Evolutionary conservation across 2,797 vertebrate genomes (phyloP).

Genomic region (Catostomus latipinnis): DNA sequence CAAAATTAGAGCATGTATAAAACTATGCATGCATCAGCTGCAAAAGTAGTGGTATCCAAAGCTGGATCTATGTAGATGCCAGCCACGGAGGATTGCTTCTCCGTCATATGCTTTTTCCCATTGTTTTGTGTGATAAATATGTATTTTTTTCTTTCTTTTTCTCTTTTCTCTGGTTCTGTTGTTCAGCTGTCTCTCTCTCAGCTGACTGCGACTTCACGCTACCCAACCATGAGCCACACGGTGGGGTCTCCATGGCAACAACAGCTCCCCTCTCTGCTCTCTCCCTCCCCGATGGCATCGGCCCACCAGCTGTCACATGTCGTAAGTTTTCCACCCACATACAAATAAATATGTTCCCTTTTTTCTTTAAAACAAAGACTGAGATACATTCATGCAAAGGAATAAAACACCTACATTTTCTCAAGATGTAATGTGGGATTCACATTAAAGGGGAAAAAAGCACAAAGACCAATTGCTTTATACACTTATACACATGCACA

Average conservation of each 20-base stretch:
- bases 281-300: conserved; percentile 75
- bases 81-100: conserved; percentile 37
- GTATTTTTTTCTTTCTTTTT: conserved; percentile 35
- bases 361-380: conserved; percentile 38
- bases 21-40: neutral
- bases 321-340: conserved; percentile 77
- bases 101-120: conserved; percentile 25
- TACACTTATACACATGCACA: neutral
- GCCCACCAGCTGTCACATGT: conserved; percentile 78
- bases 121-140: conserved; percentile 48
- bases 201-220: conserved; percentile 78
- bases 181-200: conserved; percentile 90
- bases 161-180: conserved; percentile 26
- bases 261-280: conserved; percentile 69
- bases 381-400: conserved; percentile 29
- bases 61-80: conserved; percentile 37
- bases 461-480: conserved; percentile 4
- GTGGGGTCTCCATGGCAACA: conserved; percentile 68
- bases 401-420: conserved; percentile 44
- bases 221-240: conserved; percentile 71
- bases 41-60: conserved; percentile 8
- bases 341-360: conserved; percentile 27
- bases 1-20: neutral
- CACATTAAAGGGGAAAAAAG: neutral
- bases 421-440: neutral